phyloP scores from a whole-genome alignment of 2,888 invertebrate genomes.

The Antitype chi region DNA sequence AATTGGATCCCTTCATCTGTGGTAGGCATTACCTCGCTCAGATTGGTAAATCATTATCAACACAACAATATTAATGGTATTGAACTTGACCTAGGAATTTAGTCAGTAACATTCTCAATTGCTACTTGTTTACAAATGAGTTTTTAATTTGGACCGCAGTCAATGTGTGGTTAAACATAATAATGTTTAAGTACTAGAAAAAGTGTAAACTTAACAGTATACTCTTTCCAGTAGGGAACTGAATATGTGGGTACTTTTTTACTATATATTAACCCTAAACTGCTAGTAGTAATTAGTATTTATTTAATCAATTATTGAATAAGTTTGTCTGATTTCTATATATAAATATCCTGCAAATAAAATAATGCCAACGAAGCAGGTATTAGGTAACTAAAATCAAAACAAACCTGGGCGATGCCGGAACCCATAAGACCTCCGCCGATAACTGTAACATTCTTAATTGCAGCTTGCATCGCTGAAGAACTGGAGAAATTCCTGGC shows the following conservation, averaged over 20 bases:
- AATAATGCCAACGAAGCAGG: background rate
- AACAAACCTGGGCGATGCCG: constrained; percentile 95
- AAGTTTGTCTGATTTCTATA: background rate
- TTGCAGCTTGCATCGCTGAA: constrained; percentile 85
- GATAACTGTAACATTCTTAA: constrained; percentile 95
- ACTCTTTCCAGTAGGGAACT: too few species aligned
- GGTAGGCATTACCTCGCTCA: background rate
- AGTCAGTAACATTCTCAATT: background rate
- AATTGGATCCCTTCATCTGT: background rate
- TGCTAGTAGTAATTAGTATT: too few species aligned
- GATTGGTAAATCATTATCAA: background rate
- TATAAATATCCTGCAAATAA: background rate
- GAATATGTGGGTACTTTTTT: background rate
- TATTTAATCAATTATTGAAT: background rate
- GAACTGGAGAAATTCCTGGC: constrained; percentile 85
- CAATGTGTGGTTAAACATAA: background rate
- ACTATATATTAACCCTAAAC: background rate
- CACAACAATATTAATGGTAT: background rate
- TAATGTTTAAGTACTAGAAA: background rate
- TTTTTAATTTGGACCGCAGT: background rate
- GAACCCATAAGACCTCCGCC: constrained; percentile 98
- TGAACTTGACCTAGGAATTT: background rate
- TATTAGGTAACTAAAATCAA: background rate
- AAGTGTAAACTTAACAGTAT: background rate
- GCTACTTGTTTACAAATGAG: background rate